Evolutionary conservation across 2,888 invertebrate species (phyloP).

Genomic region (Catocala fraxini): DNA sequence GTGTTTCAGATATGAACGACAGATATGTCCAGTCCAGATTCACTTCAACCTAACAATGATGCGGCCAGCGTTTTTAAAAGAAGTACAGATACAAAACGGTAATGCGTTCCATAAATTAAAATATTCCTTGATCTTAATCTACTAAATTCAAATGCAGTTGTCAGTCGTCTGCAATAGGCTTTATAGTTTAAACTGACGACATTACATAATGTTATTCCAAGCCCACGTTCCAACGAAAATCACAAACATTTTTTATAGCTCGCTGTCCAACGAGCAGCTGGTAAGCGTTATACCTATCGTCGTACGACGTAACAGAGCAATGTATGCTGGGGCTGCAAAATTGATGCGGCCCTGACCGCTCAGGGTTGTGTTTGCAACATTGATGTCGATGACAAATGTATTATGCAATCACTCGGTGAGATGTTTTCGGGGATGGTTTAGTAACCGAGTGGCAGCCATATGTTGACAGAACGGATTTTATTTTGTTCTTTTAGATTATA

Average conservation of each 20-base stretch:
- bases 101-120: too few species aligned
- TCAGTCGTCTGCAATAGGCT: background rate
- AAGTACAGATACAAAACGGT: too few species aligned
- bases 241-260: slow-evolving; percentile 35
- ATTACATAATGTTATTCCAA: slow-evolving; percentile 18
- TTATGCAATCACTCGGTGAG: slow-evolving; percentile 44
- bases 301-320: slow-evolving; percentile 20
- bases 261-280: slow-evolving; percentile 38
- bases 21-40: too few species aligned
- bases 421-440: slow-evolving; percentile 25
- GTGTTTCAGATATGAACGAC: too few species aligned
- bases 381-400: slow-evolving; percentile 51
- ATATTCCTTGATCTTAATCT: too few species aligned
- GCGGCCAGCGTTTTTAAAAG: too few species aligned
- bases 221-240: slow-evolving; percentile 18
- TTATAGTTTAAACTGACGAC: slow-evolving; percentile 18
- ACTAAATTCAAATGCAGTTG: too few species aligned
- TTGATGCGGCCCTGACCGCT: slow-evolving; percentile 43
- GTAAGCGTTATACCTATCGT: slow-evolving; percentile 35
- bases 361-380: slow-evolving; percentile 46
- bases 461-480: background rate
- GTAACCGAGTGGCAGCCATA: slow-evolving; percentile 16
- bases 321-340: slow-evolving; percentile 42
- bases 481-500: background rate
- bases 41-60: too few species aligned